Conservation (phyloP, 2,888 invertebrate species). For the Watsonalla cultraria region DNA sequence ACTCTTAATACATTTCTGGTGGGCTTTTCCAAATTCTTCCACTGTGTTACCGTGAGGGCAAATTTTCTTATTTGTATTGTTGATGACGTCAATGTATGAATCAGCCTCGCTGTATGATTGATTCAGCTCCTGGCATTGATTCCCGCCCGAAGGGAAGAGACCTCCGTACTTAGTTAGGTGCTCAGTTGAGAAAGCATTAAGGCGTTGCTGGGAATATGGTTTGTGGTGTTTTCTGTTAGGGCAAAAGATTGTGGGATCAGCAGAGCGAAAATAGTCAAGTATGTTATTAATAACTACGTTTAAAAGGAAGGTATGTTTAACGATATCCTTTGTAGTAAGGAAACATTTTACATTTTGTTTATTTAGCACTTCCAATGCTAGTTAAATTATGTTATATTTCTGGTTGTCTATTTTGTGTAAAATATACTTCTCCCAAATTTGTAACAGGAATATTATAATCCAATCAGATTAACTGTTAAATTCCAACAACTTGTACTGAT, state of each 20-base stretch:
- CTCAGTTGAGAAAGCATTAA: constrained; percentile 75
- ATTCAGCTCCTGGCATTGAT: constrained; percentile 70
- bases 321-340: no score
- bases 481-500: no score
- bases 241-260: constrained; percentile 61
- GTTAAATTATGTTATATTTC: no score
- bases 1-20: constrained; percentile 70
- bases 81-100: constrained; percentile 68
- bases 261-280: constrained; percentile 8
- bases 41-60: constrained; percentile 70
- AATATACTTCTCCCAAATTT: no score
- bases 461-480: no score
- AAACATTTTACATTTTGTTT: no score
- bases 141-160: constrained; percentile 69
- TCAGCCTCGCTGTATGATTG: constrained; percentile 73
- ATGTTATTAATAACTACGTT: neutral
- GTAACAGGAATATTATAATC: no score
- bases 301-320: neutral
- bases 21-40: constrained; percentile 73
- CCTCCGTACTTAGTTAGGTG: constrained; percentile 73
- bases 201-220: constrained; percentile 76
- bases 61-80: constrained; percentile 57
- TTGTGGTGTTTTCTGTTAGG: constrained; percentile 74
- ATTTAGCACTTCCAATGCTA: no score
- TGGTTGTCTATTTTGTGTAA: no score